Conservation (phyloP, 2,113 vertebrate species). For the Burhinus bistriatus region DNA sequence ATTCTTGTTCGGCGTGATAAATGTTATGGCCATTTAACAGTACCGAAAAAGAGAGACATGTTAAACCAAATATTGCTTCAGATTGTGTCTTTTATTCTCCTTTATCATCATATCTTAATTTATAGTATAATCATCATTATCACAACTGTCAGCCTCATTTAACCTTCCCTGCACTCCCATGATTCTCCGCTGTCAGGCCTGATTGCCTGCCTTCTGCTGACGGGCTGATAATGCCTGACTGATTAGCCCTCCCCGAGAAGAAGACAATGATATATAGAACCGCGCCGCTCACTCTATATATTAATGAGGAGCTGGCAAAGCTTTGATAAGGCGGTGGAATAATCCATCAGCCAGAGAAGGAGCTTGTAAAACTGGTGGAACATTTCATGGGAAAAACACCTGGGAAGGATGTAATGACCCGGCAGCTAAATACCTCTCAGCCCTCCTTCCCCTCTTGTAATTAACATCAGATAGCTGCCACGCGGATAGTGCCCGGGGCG, state of each 20-base stretch:
- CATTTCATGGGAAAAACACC: constrained; percentile 78
- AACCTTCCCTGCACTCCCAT: constrained; percentile 89
- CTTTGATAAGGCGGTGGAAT: constrained; percentile 89
- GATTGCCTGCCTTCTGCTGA: constrained; percentile 92
- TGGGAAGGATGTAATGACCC: constrained; percentile 79
- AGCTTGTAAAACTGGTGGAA: constrained; percentile 76
- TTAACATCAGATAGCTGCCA: constrained; percentile 74
- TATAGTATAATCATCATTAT: constrained; percentile 94
- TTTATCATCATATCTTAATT: constrained; percentile 96
- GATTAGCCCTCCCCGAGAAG: constrained; percentile 88
- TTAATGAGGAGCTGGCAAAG: constrained; percentile 90
- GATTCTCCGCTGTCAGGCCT: constrained; percentile 86
- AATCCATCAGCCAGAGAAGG: constrained; percentile 83
- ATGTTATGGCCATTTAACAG: constrained; percentile 91
- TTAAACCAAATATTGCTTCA: constrained; percentile 89
- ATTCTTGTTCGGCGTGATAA: constrained; percentile 91
- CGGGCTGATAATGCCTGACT: constrained; percentile 92
- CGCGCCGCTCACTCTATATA: constrained; percentile 82
- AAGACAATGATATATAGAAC: constrained; percentile 91
- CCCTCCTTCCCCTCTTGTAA: constrained; percentile 71
- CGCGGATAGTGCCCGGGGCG: constrained; percentile 35
- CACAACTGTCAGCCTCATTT: constrained; percentile 92
- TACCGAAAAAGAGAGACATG: constrained; percentile 91
- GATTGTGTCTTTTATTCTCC: constrained; percentile 88
- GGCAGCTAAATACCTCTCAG: constrained; percentile 74